Evolutionary conservation across 2,888 invertebrate species (phyloP), one percentile per base, ranked within the genome.

Genomic region (Plagodis dolabraria): DNA sequence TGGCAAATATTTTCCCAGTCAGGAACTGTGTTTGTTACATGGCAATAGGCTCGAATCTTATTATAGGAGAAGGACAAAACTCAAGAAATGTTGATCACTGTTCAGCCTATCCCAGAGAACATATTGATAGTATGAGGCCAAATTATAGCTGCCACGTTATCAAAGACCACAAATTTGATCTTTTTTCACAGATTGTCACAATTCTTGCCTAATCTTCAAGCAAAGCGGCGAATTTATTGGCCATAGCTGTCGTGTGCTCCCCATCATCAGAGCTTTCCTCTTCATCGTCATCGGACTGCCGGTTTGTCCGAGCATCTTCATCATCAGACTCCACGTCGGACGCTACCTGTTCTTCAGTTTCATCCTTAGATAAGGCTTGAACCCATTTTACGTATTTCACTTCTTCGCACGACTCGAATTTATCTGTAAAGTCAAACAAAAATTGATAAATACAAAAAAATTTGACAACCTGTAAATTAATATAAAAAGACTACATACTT

Each of bases 321-420:
- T 52, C 9, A n/a, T 70, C 78, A 2, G 71, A 71, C 0, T 66
- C 72, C 0, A 74, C 71, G 0, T 77, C 80, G 0, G 72, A 61
- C 6, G 10, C 9, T 8, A 80, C 61, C 9, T 60, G 63, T 0
- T 59, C 72, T 7, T 71, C 72, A 1, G 70, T 75, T 5, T 75
- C 71, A 0, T 74, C 77, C 7, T 75, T 76, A 0, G 88, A 88
- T 38, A 91, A 79, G 0, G 96, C 95, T 84, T 96, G 96, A 53
- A 96, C 95, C 95, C 95, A 95, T 64, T 92, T 92, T 0, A 96
- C 93, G 68, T 93, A 94, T 67, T 94, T 94, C 0, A 96, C 82
- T 62, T 96, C 95, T 0, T 94, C 90, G 78, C 95, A 95, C 0
- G 69, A 82, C 67, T 93, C 92, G 94, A 95, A 96, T 67, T 87